phyloP scores from a whole-genome alignment of 2,888 invertebrate species.

The Geotrupes spiniger region DNA sequence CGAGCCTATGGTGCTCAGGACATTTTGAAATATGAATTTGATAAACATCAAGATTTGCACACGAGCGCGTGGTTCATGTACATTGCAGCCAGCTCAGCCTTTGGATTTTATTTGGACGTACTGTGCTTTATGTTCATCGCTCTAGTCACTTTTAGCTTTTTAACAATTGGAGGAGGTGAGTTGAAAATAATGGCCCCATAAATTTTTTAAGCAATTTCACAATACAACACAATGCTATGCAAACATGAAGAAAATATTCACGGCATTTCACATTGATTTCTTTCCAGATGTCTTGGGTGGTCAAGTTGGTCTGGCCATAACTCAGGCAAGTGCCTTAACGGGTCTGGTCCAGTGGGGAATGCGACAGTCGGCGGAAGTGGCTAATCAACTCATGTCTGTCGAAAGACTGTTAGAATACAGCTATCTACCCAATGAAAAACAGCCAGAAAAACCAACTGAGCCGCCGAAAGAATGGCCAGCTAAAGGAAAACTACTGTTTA shows the following conservation, averaged over 20 bases:
- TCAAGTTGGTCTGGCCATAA: conserved; percentile 64
- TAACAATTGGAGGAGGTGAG: conserved; percentile 49
- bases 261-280: conserved; percentile 3
- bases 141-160: conserved; percentile 65
- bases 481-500: conserved; percentile 62
- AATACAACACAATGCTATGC: no score
- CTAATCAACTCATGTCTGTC: conserved; percentile 75
- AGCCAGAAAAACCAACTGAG: conserved; percentile 51
- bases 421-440: conserved; percentile 60
- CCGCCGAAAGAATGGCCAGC: conserved; percentile 68
- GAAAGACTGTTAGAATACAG: conserved; percentile 84
- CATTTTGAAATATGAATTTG: conserved; percentile 58
- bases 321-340: conserved; percentile 61
- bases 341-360: conserved; percentile 75
- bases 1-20: conserved; percentile 71
- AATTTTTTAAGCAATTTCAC: no score
- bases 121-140: conserved; percentile 63
- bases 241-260: background rate
- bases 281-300: conserved; percentile 50
- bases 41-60: conserved; percentile 60
- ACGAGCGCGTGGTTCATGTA: conserved; percentile 68
- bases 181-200: no score
- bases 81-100: conserved; percentile 62
- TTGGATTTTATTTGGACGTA: conserved; percentile 64
- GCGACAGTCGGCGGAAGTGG: conserved; percentile 77